These are phyloP conservation scores for Rhabditoides inermis DNA, from an alignment of 2,888 invertebrate species.

Conservation along the genomic window DNA sequence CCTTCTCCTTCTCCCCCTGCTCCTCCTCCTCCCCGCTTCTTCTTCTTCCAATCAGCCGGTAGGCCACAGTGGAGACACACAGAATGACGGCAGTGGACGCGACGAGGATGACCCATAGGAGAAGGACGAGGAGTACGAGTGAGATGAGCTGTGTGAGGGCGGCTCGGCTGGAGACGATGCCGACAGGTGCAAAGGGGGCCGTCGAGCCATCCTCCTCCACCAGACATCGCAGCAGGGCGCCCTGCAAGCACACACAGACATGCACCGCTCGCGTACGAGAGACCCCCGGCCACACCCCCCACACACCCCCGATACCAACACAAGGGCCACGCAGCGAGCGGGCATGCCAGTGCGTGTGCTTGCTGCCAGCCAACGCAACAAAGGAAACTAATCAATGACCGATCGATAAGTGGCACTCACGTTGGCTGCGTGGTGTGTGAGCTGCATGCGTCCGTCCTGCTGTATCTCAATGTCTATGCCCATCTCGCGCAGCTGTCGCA, in stretches of 20 bases:
- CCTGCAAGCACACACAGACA: no score
- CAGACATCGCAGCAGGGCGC: slow-evolving; percentile 23
- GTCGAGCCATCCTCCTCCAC: slow-evolving; percentile 17
- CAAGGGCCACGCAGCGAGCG: no score
- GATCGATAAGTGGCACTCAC: slow-evolving; percentile 59
- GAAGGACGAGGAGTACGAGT: slow-evolving; percentile 19
- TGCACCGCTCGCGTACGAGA: no score
- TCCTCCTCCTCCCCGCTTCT: no score
- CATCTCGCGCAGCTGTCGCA: slow-evolving; percentile 79
- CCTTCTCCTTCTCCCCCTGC: no score
- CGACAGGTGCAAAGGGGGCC: no score
- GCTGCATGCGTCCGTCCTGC: slow-evolving; percentile 80
- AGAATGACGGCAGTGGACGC: slow-evolving; percentile 9
- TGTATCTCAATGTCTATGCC: slow-evolving; percentile 83
- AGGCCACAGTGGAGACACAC: slow-evolving; percentile 4
- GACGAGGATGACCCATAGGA: slow-evolving; percentile 23
- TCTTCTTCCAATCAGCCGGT: slow-evolving; percentile 1
- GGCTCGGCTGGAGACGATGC: no score
- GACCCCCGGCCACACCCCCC: no score
- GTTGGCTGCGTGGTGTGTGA: slow-evolving; percentile 72
- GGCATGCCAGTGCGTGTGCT: no score
- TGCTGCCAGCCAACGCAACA: no score
- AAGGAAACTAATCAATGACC: no score
- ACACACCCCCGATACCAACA: no score
- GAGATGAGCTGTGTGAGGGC: slow-evolving; percentile 17